phyloP scores from a whole-genome alignment of 2,888 invertebrate species.

The Microchrysa polita region DNA sequence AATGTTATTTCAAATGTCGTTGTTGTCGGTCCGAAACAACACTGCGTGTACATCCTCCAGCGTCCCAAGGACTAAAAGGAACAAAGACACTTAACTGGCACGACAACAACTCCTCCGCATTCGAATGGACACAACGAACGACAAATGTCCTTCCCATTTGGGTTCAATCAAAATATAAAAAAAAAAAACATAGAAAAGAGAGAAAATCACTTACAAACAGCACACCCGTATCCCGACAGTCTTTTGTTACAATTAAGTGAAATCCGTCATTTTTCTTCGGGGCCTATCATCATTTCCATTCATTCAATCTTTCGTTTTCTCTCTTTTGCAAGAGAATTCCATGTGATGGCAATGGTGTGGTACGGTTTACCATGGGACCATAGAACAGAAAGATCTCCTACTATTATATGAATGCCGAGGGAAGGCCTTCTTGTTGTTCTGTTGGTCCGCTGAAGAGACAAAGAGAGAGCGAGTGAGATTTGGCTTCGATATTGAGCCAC shows the following conservation, averaged over 20 bases:
- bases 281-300: conserved; percentile 38
- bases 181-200: no score
- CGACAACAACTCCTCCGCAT: conserved; percentile 13
- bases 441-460: background rate
- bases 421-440: background rate
- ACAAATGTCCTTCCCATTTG: no score
- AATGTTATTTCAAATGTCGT: background rate
- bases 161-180: no score
- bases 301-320: background rate
- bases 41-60: background rate
- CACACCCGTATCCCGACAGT: conserved; percentile 43
- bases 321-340: background rate
- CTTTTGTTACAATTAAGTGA: conserved; percentile 50
- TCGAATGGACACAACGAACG: background rate
- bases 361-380: no score
- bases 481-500: conserved; percentile 5
- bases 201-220: conserved; percentile 47
- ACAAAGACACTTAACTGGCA: conserved; percentile 5
- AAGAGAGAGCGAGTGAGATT: conserved; percentile 14
- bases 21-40: background rate
- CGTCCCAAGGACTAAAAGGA: background rate
- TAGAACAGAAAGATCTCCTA: background rate
- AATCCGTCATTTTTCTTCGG: conserved; percentile 47
- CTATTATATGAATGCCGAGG: background rate
- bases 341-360: no score